Conservation (phyloP, 30 jellyfish, hydroid and myxozoan genomes). For the Sanderia malayensis region DNA sequence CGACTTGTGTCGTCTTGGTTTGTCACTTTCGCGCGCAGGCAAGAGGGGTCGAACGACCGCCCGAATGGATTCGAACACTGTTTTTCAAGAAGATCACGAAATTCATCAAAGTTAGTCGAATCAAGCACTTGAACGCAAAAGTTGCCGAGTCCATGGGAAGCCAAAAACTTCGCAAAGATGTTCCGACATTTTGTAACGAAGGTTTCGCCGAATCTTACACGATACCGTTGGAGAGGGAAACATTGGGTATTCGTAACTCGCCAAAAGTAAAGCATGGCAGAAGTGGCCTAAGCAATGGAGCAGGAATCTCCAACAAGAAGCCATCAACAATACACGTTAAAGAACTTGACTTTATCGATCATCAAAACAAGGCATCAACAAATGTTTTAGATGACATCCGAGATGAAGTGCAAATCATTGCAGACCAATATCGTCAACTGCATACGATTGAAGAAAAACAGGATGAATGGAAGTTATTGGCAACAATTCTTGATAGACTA, state of each 20-base stretch:
- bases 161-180: neutral
- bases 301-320: neutral
- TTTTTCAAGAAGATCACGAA: slow-evolving; percentile 50
- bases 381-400: slow-evolving; percentile 47
- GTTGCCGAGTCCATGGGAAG: neutral
- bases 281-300: slow-evolving; percentile 36
- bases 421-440: slow-evolving; percentile 41
- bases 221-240: slow-evolving; percentile 45
- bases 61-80: slow-evolving; percentile 71
- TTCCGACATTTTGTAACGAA: slow-evolving; percentile 37
- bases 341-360: slow-evolving; percentile 31
- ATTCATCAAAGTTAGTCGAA: slow-evolving; percentile 36
- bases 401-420: slow-evolving; percentile 65
- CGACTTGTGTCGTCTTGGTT: slow-evolving; percentile 85
- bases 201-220: slow-evolving; percentile 60
- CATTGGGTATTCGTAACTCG: slow-evolving; percentile 33
- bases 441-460: slow-evolving; percentile 61
- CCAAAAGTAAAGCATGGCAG: slow-evolving; percentile 36
- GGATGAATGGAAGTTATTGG: slow-evolving; percentile 83
- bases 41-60: slow-evolving; percentile 66
- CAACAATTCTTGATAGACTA: slow-evolving; percentile 77
- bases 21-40: slow-evolving; percentile 68
- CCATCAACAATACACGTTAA: slow-evolving; percentile 8
- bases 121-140: slow-evolving; percentile 2
- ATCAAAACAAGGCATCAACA: slow-evolving; percentile 13